Conservation (phyloP, 2,113 vertebrate species). For the Hypocryptadius cinnamomeus region DNA sequence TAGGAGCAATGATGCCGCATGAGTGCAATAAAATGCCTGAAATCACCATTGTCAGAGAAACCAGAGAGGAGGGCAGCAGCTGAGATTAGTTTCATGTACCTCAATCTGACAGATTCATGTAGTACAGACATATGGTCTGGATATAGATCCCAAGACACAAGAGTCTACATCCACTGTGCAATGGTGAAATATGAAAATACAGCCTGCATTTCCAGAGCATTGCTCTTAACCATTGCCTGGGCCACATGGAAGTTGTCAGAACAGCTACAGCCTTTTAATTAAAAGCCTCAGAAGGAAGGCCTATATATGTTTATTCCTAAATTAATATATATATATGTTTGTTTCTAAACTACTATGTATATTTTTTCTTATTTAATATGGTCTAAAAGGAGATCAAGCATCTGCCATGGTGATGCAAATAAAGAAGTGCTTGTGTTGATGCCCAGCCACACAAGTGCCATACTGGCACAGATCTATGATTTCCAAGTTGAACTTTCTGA, state of each 20-base stretch:
- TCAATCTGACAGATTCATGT: background rate
- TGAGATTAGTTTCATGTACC: background rate
- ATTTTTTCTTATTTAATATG: background rate
- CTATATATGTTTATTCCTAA: background rate
- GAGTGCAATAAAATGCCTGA: background rate
- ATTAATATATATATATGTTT: background rate
- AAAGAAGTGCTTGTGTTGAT: background rate
- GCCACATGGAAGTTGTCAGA: background rate
- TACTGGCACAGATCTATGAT: background rate
- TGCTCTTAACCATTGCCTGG: background rate
- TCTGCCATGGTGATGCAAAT: background rate
- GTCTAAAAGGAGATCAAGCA: background rate
- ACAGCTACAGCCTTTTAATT: constrained; percentile 1
- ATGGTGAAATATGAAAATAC: background rate
- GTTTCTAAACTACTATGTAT: background rate
- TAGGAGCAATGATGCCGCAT: background rate
- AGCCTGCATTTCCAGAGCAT: background rate
- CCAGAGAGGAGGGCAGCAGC: background rate
- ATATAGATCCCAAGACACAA: background rate
- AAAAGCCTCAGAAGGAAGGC: background rate
- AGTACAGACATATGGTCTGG: background rate
- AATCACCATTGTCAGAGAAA: background rate
- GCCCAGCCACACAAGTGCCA: background rate
- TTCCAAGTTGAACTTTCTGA: background rate
- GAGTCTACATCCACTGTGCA: background rate